Conservation (phyloP, 2,888 invertebrate genomes). For the Brachynemurus nebulosus region DNA sequence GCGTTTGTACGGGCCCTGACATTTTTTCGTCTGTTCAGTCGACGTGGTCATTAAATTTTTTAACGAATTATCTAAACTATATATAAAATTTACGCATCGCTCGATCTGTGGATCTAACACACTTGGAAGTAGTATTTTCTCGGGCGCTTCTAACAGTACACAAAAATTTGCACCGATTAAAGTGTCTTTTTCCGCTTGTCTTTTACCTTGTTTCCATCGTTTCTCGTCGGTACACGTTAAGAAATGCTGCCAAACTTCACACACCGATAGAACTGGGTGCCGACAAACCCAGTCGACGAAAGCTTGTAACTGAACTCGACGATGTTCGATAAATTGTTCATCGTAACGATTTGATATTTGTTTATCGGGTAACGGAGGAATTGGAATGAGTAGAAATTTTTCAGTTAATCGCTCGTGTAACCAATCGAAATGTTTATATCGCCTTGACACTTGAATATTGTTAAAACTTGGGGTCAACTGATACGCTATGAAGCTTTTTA, state of each 20-base stretch:
- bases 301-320: conserved; percentile 85
- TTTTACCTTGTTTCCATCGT: conserved; percentile 92
- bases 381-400: conserved; percentile 88
- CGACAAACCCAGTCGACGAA: conserved; percentile 95
- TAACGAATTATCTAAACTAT: conserved; percentile 75
- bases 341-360: conserved; percentile 95
- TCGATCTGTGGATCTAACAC: conserved; percentile 74
- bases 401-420: conserved; percentile 84
- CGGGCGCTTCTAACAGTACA: conserved; percentile 74
- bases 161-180: conserved; percentile 83
- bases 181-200: conserved; percentile 89
- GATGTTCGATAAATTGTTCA: conserved; percentile 90
- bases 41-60: conserved; percentile 69
- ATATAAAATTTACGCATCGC: conserved; percentile 67
- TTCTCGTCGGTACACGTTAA: conserved; percentile 95
- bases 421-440: conserved; percentile 99
- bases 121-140: conserved; percentile 57
- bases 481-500: conserved; percentile 96
- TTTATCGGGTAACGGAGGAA: conserved; percentile 96
- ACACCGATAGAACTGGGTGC: conserved; percentile 85
- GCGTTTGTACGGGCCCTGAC: conserved; percentile 69
- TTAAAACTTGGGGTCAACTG: conserved; percentile 91
- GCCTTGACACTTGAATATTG: conserved; percentile 80
- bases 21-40: conserved; percentile 75
- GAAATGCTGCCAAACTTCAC: conserved; percentile 94